These are phyloP conservation scores for Alosa alosa DNA, from an alignment of 2,113 vertebrate species.

Conservation along the genomic window DNA sequence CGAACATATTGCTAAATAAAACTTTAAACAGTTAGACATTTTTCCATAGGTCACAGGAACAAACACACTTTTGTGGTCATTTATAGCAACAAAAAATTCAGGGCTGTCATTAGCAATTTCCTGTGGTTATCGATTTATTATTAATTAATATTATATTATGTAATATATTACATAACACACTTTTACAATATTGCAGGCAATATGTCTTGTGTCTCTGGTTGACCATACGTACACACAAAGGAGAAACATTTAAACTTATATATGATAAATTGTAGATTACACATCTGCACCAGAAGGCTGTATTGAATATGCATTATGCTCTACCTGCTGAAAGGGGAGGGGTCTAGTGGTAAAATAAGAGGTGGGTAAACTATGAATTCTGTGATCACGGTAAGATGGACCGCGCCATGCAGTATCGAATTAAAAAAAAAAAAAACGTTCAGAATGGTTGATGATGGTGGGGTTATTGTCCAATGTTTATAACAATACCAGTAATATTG, in stretches of 20 bases:
- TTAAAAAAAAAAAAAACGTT: too few species aligned
- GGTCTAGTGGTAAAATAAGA: too few species aligned
- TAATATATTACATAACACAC: not conserved
- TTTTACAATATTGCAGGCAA: not conserved
- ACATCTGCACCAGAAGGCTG: not conserved
- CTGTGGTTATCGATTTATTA: not conserved
- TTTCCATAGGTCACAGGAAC: not conserved
- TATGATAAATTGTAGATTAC: not conserved
- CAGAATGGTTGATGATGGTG: too few species aligned
- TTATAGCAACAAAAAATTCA: not conserved
- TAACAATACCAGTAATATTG: too few species aligned
- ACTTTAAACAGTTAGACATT: not conserved
- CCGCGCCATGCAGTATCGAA: too few species aligned
- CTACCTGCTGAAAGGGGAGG: too few species aligned
- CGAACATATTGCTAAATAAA: not conserved
- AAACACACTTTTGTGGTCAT: not conserved
- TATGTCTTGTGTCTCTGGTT: not conserved
- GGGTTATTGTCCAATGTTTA: too few species aligned
- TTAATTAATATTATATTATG: not conserved
- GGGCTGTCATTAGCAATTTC: not conserved
- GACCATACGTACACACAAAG: not conserved
- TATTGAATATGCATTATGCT: not conserved
- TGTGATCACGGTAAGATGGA: too few species aligned
- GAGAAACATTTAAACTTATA: not conserved
- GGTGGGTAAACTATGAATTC: too few species aligned